Evolutionary conservation across 2,797 vertebrate genomes (phyloP).

Genomic region (Brotogeris chrysoptera): DNA sequence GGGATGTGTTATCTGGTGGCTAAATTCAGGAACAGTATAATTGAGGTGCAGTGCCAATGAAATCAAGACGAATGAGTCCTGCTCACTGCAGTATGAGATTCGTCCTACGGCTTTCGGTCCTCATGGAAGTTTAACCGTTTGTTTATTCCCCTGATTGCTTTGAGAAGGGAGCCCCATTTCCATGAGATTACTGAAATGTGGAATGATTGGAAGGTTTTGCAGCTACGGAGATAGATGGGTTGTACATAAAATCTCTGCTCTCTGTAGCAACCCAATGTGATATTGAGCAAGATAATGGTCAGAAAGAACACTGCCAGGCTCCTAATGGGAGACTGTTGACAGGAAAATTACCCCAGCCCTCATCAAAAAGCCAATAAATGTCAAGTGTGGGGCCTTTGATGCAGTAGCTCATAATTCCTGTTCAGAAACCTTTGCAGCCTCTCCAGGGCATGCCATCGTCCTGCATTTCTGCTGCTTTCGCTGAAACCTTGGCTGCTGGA

Average conservation of each 20-base stretch:
- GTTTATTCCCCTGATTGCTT: background rate
- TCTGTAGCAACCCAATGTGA: slow-evolving; percentile 21
- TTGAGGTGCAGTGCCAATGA: background rate
- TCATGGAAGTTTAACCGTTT: slow-evolving; percentile 13
- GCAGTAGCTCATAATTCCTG: slow-evolving; percentile 52
- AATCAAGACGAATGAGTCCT: slow-evolving; percentile 47
- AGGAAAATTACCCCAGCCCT: slow-evolving; percentile 67
- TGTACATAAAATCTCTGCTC: slow-evolving; percentile 42
- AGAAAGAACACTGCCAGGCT: slow-evolving; percentile 43
- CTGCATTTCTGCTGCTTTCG: slow-evolving; percentile 20
- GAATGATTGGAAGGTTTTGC: slow-evolving; percentile 21
- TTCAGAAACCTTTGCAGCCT: slow-evolving; percentile 27
- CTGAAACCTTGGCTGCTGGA: background rate
- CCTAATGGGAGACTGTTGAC: slow-evolving; percentile 71
- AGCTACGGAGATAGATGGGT: slow-evolving; percentile 42
- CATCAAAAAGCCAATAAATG: slow-evolving; percentile 74
- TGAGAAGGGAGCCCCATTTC: background rate
- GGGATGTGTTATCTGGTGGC: background rate
- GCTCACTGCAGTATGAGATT: background rate
- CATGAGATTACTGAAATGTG: background rate
- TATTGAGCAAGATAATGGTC: slow-evolving; percentile 55
- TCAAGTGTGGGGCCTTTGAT: slow-evolving; percentile 48
- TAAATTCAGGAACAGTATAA: slow-evolving; percentile 12
- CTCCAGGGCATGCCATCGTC: background rate
- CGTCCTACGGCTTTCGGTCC: background rate